Evolutionary conservation across 1,140 invertebrate genomes (phyloP).

Genomic region (Sminthurides bifidus): DNA sequence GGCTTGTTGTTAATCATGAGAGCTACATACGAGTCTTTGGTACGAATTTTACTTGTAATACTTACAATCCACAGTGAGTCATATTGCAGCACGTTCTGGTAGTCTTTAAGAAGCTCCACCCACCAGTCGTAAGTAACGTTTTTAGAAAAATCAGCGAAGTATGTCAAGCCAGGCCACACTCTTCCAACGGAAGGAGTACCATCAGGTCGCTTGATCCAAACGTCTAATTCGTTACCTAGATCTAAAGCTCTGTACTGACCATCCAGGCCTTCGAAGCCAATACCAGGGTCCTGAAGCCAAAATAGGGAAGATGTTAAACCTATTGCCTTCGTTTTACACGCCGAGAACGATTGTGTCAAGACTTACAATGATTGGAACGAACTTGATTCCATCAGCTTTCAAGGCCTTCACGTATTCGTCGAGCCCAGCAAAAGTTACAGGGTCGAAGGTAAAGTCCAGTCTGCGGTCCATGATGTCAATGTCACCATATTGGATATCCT

Average conservation of each 20-base stretch:
- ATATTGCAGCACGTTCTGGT: constrained; percentile 17
- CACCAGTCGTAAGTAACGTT: constrained; percentile 23
- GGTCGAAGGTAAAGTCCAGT: constrained; percentile 73
- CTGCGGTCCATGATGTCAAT: constrained; percentile 53
- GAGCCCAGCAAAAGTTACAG: constrained; percentile 51
- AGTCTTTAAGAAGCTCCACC: constrained; percentile 21
- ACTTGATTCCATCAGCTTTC: constrained; percentile 36
- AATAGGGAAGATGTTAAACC: background rate
- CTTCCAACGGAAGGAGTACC: constrained; percentile 30
- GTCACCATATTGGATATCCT: constrained; percentile 41
- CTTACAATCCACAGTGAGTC: constrained; percentile 30
- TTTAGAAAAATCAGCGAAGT: constrained; percentile 29
- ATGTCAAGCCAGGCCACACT: constrained; percentile 36
- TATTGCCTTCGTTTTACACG: background rate
- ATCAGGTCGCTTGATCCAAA: constrained; percentile 29
- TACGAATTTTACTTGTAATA: no score
- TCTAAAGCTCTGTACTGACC: constrained; percentile 27
- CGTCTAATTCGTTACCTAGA: constrained; percentile 29
- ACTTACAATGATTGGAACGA: constrained; percentile 36
- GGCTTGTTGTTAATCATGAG: no score
- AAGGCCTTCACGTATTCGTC: constrained; percentile 59
- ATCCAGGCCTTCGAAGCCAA: constrained; percentile 8
- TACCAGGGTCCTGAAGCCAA: constrained; percentile 22
- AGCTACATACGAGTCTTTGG: no score
- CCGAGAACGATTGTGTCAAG: background rate